Base-by-base conservation (phyloP, 1,140 invertebrate species). In the Drosophila repletoides region DNA sequence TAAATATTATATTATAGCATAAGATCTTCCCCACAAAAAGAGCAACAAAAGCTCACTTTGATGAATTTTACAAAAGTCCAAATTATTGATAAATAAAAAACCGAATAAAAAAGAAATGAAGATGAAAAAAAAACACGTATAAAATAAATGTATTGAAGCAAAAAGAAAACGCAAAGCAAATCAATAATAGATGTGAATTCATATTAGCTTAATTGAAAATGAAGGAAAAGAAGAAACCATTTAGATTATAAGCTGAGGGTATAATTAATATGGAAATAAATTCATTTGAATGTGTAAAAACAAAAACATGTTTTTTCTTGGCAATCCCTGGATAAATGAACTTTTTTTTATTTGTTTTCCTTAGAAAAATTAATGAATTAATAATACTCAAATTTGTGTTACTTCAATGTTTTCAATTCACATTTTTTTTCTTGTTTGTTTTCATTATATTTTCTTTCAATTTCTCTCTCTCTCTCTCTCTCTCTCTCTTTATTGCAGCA, bases 21-120 rank as follows among this genome's bases (percentile, higher is more conserved):
- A 75, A 76, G 63, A 51, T 41, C 14, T 59, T 46, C 5, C 21
- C 10, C 33, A 61, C 55, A 65, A 49, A 55, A 60, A 41, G 29
- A 21, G 46, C 65, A 56, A 58, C 53, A 45, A 43, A 33, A 51
- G 67, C 48, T 59, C 77, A 76, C 77, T 83, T 83, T 84, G 79
- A 83, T 74, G 79, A 79, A 84, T 84, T 86, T 86, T 83, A 83
- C 79, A 83, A 73, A 74, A 66, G 79, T 84, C 79, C 79, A 84
- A 84, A 73, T 61, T 70, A 86, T 64, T 74, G 65, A 74, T 53
- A 63, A 29, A 41, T 46, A 52, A 60, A 21, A 61, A 63, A 61
- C 34, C 51, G 14, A 29, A 45, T n/a, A 19, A 9, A 29, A 51
- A 29, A 64, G 26, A 51, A 64, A 24, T 26, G 6, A 31, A 58